Evolutionary conservation across 2,113 vertebrate genomes (phyloP), one percentile per base, ranked within the genome.

Genomic region (Dipodomys merriami): DNA sequence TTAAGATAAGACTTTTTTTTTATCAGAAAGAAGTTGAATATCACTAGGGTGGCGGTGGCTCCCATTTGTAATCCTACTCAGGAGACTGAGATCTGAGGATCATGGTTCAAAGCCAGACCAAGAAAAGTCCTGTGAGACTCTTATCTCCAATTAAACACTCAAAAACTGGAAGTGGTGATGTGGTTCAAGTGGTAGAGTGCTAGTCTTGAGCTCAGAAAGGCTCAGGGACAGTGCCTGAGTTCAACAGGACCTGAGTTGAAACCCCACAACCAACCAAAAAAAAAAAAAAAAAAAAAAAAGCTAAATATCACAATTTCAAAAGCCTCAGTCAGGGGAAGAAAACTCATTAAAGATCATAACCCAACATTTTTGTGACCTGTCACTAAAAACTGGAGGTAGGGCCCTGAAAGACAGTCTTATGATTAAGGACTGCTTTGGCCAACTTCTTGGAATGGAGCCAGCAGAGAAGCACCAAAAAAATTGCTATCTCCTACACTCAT

Each of bases 1-100:
- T 91, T 86, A 87, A 77, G 72, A 88, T 57, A 91, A 88, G 49
- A 6, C 10, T 73, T 72, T 39, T 39, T n/a, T 80, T 95, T 53
- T 78, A 29, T 83, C 46, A 73, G 2, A 67, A 15, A 57, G 15
- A 57, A 57, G 53, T 57, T 57, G 15, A 57, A 57, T 18, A 57
- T 57, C 15, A 13, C 53, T 13, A 57, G 53, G 12, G 53, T 57
- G 53, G 16, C 15, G 5, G 16, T 57, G 53, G 53, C 53, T 16
- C 53, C 12, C 15, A 57, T 13, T 13, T 57, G 53, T 18, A 57
- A 57, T 57, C 53, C 53, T 57, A 57, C 53, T 57, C 53, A 57
- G 4, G 53, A 57, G 53, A 13, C 15, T 57, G 53, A 57, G 53
- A 13, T 57, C 53, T 18, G 53, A 57, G 53, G 53, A 16, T 18